Conservation (phyloP, 2,888 invertebrate genomes). For the Callinectes sapidus region DNA sequence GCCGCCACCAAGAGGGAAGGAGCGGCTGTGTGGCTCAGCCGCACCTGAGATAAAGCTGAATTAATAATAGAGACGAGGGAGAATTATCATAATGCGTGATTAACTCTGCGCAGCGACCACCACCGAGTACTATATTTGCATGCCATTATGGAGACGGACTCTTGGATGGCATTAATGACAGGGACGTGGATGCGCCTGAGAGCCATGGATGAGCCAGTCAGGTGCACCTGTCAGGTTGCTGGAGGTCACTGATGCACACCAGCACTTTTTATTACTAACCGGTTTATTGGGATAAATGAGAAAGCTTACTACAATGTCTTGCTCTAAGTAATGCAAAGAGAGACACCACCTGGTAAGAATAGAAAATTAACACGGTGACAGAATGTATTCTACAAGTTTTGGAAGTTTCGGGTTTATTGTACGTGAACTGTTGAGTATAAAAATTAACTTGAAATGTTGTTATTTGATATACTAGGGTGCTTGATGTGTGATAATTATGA, state of each 20-base stretch:
- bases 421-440: no score
- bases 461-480: no score
- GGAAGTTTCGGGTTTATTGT: no score
- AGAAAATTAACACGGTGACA: no score
- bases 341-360: no score
- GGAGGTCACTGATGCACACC: background rate
- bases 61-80: conserved; percentile 44
- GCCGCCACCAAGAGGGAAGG: background rate
- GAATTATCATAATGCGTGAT: conserved; percentile 56
- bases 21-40: background rate
- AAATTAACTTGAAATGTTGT: no score
- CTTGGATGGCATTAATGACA: conserved; percentile 44
- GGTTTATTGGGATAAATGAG: background rate
- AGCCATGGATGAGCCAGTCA: background rate
- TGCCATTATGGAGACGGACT: conserved; percentile 40
- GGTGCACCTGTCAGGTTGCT: background rate
- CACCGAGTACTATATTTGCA: conserved; percentile 47
- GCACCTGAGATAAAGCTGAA: conserved; percentile 37
- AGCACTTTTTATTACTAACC: background rate
- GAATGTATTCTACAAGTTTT: no score
- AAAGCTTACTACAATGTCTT: background rate
- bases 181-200: background rate
- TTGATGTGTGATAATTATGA: no score
- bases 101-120: conserved; percentile 46
- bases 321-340: no score